phyloP scores from a whole-genome alignment of 1,140 invertebrate species.

The Sarcophaga peregrina region DNA sequence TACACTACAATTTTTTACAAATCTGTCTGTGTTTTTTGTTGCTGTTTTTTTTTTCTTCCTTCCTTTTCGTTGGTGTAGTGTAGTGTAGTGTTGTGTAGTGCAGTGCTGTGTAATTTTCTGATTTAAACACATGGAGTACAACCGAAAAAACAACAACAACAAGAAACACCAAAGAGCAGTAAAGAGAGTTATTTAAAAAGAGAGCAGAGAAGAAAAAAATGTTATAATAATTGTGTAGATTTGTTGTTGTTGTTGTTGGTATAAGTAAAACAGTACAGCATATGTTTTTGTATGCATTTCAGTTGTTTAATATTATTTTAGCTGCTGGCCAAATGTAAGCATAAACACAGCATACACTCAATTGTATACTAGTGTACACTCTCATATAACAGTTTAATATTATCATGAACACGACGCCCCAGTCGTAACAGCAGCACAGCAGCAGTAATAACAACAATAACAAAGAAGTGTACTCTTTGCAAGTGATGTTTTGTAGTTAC shows the following conservation, averaged over 20 bases:
- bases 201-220: no score
- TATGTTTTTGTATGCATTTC: slow-evolving; percentile 27
- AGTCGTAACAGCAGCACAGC: no score
- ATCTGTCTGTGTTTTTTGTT: no score
- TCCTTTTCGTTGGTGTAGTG: no score
- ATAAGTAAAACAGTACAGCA: slow-evolving; percentile 9
- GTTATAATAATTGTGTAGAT: no score
- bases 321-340: background rate
- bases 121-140: background rate
- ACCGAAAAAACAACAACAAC: background rate
- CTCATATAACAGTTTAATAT: no score
- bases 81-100: background rate
- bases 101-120: background rate
- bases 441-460: no score
- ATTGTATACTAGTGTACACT: background rate
- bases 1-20: background rate
- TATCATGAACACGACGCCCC: no score
- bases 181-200: no score
- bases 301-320: slow-evolving; percentile 35
- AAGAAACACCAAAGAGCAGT: background rate
- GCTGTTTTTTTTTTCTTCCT: no score
- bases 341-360: background rate
- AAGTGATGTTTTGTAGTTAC: background rate
- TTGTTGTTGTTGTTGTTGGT: no score
- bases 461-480: no score